Conservation (phyloP, 2,888 invertebrate species). For the Tipula confusa region DNA sequence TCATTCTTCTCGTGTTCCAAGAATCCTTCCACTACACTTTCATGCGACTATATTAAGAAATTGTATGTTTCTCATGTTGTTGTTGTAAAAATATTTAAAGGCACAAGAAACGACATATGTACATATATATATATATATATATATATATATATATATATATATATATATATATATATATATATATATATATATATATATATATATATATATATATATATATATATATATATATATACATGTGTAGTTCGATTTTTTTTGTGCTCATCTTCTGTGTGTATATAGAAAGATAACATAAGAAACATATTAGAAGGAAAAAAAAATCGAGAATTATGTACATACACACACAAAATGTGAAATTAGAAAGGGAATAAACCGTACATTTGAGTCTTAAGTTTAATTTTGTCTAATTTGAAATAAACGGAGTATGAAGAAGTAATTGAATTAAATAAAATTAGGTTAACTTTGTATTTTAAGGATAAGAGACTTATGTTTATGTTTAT, state of each 20-base stretch:
- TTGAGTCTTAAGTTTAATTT: conserved; percentile 29
- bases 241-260: neutral
- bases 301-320: conserved; percentile 13
- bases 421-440: conserved; percentile 30
- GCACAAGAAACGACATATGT: neutral
- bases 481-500: conserved; percentile 26
- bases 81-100: neutral
- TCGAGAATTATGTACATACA: neutral
- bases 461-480: conserved; percentile 15
- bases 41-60: neutral
- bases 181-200: neutral
- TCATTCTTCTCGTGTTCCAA: neutral
- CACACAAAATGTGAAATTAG: conserved; percentile 4
- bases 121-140: neutral
- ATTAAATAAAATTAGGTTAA: conserved; percentile 31
- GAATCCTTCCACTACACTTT: neutral
- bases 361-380: conserved; percentile 26
- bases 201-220: neutral
- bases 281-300: conserved; percentile 25
- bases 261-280: conserved; percentile 26
- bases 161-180: neutral
- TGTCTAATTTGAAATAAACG: conserved; percentile 32
- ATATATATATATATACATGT: no score
- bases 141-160: neutral
- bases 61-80: neutral